Evolutionary conservation across 1,140 invertebrate genomes (phyloP).

Genomic region (Dendroctonus ponderosae): DNA sequence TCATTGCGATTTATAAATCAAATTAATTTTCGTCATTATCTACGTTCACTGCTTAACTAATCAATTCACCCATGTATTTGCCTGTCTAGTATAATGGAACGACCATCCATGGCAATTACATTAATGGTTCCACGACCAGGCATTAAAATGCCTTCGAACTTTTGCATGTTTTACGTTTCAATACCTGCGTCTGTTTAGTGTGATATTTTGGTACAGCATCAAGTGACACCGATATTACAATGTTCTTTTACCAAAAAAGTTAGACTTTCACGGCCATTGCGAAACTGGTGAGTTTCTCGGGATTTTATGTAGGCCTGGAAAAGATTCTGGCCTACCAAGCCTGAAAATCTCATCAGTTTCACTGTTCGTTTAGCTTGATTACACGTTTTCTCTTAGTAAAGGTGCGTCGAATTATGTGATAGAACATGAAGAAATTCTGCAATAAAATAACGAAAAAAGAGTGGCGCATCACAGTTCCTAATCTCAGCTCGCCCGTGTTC

Average conservation of each 20-base stretch:
- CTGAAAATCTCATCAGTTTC: not conserved
- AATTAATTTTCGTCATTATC: too few relatives aligned
- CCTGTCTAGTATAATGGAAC: constrained; percentile 3
- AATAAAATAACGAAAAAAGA: constrained; percentile 47
- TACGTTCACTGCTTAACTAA: too few relatives aligned
- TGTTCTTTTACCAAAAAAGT: not conserved
- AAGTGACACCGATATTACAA: not conserved
- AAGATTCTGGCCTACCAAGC: too few relatives aligned
- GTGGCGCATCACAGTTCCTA: constrained; percentile 47
- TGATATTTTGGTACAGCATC: not conserved
- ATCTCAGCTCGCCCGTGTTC: constrained; percentile 42
- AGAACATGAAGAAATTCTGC: constrained; percentile 47
- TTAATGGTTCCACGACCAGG: constrained; percentile 10
- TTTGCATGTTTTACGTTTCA: not conserved
- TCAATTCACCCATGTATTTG: constrained; percentile 1
- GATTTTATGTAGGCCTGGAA: not conserved
- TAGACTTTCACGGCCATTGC: too few relatives aligned
- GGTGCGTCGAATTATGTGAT: not conserved
- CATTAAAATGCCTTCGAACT: constrained; percentile 14
- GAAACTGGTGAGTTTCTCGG: too few relatives aligned
- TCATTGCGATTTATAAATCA: too few relatives aligned
- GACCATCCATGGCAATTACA: constrained; percentile 16
- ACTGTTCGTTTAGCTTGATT: not conserved
- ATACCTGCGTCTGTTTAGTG: constrained; percentile 3
- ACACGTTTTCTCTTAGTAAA: not conserved